phyloP scores from a whole-genome alignment of 37 sponge, comb jelly and placozoan genomes.

The Crambe crambe region DNA sequence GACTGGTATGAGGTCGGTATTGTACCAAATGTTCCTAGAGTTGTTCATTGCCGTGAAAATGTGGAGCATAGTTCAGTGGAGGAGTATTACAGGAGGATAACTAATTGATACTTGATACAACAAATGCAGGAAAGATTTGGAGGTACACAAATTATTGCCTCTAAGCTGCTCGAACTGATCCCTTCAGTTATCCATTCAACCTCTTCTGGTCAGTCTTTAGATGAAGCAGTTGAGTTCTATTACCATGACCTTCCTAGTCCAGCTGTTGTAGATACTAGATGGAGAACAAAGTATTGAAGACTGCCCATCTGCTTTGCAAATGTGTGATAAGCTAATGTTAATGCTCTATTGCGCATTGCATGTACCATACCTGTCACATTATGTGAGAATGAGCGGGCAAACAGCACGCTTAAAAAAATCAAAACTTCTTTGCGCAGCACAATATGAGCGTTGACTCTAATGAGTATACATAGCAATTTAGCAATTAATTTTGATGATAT shows the following conservation, averaged over 20 bases:
- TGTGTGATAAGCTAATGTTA: background rate
- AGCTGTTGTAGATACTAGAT: background rate
- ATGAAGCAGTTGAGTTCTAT: background rate
- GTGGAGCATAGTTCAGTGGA: background rate
- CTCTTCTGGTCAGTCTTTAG: too few relatives aligned
- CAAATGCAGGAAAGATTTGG: background rate
- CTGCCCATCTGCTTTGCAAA: background rate
- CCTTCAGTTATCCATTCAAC: too few relatives aligned
- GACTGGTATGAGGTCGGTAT: background rate
- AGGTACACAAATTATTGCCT: background rate
- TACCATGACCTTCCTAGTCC: background rate
- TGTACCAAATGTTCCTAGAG: background rate
- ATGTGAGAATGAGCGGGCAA: background rate
- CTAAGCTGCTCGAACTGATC: background rate
- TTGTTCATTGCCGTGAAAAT: background rate
- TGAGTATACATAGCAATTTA: background rate
- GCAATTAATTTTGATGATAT: background rate
- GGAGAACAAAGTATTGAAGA: background rate
- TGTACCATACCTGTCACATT: background rate
- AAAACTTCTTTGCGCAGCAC: background rate
- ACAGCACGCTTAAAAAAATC: background rate
- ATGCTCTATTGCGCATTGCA: background rate
- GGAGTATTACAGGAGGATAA: background rate
- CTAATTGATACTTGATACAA: background rate
- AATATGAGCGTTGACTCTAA: background rate